phyloP scores from a whole-genome alignment of 2,113 vertebrate genomes.

The Chionomys nivalis region DNA sequence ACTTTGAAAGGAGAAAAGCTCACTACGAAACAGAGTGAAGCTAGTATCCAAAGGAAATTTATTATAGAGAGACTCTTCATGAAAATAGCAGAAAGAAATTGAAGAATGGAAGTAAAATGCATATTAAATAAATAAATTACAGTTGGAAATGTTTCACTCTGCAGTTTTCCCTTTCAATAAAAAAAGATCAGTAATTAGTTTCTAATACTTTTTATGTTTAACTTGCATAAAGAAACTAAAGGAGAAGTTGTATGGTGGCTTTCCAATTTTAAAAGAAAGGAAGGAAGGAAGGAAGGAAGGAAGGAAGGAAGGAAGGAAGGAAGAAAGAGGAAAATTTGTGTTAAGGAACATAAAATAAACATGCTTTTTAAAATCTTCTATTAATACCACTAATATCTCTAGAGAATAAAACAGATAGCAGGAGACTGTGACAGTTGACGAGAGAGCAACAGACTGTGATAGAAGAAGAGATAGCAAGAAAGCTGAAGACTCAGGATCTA shows the following conservation, averaged over 20 bases:
- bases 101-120: background rate
- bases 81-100: background rate
- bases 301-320: too few relatives aligned
- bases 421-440: background rate
- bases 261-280: background rate
- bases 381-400: background rate
- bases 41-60: background rate
- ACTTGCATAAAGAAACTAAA: background rate
- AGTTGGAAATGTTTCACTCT: background rate
- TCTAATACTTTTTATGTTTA: background rate
- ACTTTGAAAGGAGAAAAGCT: conserved; percentile 6
- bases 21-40: background rate
- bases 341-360: background rate
- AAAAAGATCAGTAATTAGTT: background rate
- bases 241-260: background rate
- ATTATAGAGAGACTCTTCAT: background rate
- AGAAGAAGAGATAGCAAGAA: background rate
- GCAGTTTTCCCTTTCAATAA: background rate
- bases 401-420: background rate
- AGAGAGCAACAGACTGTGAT: background rate
- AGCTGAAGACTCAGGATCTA: background rate
- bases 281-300: background rate
- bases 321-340: background rate
- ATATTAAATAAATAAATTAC: background rate
- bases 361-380: background rate